Conservation (phyloP, 2,113 vertebrate species). For the Phylloscopus trochiloides region DNA sequence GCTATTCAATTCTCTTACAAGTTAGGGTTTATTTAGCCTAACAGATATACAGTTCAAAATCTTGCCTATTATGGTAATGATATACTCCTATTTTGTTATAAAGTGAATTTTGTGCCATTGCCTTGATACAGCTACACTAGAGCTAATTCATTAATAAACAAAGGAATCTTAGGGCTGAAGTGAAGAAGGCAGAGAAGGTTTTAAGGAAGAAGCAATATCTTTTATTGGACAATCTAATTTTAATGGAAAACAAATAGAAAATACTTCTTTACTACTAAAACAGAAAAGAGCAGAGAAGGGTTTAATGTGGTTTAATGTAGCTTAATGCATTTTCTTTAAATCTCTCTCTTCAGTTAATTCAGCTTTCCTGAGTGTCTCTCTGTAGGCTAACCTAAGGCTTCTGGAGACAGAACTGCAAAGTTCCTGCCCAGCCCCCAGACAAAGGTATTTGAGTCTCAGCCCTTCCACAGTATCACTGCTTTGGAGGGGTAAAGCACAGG, state of each 20-base stretch:
- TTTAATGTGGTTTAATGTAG: not conserved
- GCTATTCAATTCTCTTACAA: not conserved
- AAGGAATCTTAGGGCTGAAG: not conserved
- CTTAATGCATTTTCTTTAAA: not conserved
- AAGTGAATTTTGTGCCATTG: not conserved
- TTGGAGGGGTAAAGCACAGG: not conserved
- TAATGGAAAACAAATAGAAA: not conserved
- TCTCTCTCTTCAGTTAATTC: not conserved
- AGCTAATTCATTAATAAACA: not conserved
- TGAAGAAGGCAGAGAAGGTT: not conserved
- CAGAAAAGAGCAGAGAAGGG: not conserved
- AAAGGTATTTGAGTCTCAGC: not conserved
- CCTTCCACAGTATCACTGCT: not conserved
- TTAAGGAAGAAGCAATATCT: not conserved
- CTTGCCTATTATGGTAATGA: not conserved
- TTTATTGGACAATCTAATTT: not conserved
- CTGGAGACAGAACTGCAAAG: accelerated
- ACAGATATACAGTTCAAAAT: not conserved
- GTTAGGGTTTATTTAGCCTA: not conserved
- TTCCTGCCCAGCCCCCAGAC: not conserved
- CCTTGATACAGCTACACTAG: not conserved
- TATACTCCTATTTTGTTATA: not conserved
- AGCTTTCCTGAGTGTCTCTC: not conserved
- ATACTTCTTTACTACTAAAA: not conserved
- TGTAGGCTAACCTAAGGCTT: not conserved